Percentiles rank a stretch among this genome's conserved stretches.
Evolutionary conservation across 1,140 invertebrate genomes (phyloP).

Genomic region (Drosophila lacertosa): DNA sequence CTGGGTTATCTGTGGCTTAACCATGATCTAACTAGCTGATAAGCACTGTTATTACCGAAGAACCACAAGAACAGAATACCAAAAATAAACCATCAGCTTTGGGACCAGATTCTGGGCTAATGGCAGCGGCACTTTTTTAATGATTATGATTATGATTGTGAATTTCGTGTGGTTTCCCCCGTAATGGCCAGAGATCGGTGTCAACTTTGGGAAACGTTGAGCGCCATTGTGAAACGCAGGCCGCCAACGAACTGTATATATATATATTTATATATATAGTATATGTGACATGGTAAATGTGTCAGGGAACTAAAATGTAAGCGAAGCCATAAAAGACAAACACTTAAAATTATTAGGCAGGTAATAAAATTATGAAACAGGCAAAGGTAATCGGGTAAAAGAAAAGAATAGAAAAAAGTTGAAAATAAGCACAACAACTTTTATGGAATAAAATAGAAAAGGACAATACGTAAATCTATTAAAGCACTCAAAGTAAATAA

Average conservation of each 20-base stretch:
- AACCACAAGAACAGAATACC: slow-evolving; percentile 52
- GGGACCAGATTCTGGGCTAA: slow-evolving; percentile 65
- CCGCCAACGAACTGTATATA: too few species aligned
- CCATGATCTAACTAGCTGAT: slow-evolving; percentile 55
- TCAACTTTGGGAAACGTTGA: slow-evolving; percentile 61
- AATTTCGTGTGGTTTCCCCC: slow-evolving; percentile 60
- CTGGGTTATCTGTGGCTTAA: slow-evolving; percentile 69
- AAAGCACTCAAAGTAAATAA: too few species aligned
- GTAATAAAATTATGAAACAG: neutral
- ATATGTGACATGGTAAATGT: slow-evolving; percentile 34
- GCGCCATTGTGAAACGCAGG: slow-evolving; percentile 11
- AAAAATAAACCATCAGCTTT: slow-evolving; percentile 3
- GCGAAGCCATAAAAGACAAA: slow-evolving; percentile 2
- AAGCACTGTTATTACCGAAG: slow-evolving; percentile 42
- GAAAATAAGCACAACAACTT: neutral
- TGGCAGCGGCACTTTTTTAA: slow-evolving; percentile 73
- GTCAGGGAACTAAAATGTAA: slow-evolving; percentile 28
- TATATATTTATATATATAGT: too few species aligned
- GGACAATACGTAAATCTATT: too few species aligned
- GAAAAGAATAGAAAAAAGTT: neutral
- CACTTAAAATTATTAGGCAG: slow-evolving; percentile 11
- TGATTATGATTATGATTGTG: slow-evolving; percentile 76
- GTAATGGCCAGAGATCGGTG: slow-evolving; percentile 59
- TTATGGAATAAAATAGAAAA: too few species aligned
- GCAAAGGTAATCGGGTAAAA: neutral